Conservation (phyloP, 2,113 vertebrate species). For the Diadophis punctatus region DNA sequence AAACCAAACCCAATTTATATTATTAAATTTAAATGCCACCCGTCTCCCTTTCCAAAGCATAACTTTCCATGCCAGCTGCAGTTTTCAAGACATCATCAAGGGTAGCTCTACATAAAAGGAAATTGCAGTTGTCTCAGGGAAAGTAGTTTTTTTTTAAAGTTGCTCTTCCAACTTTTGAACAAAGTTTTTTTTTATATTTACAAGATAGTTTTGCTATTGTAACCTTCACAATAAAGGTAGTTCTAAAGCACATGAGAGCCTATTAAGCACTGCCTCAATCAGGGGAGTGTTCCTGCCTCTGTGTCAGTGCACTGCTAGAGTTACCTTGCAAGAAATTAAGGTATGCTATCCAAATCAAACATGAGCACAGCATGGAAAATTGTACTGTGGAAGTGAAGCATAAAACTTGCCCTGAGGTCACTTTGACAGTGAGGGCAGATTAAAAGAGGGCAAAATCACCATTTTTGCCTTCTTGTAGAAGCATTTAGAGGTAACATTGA, state of each 20-base stretch:
- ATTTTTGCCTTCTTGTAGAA: background rate
- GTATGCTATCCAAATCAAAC: background rate
- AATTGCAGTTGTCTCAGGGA: background rate
- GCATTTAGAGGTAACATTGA: background rate
- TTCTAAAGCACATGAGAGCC: background rate
- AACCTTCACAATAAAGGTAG: background rate
- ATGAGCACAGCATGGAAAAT: background rate
- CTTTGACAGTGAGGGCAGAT: background rate
- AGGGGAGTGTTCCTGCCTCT: background rate
- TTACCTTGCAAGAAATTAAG: background rate
- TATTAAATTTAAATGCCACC: background rate
- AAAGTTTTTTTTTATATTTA: background rate
- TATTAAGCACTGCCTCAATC: background rate
- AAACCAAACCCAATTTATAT: background rate
- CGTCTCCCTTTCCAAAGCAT: background rate
- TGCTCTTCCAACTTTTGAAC: background rate
- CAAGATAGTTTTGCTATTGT: background rate
- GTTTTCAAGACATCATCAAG: background rate
- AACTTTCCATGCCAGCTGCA: background rate
- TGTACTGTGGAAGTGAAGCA: background rate
- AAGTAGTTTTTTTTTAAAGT: background rate
- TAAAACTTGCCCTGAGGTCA: background rate
- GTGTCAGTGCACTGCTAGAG: background rate
- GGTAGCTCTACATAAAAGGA: background rate
- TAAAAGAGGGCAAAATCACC: background rate